Percentiles rank a stretch among this genome's conserved stretches.
Conservation (phyloP, 2,888 invertebrate species). For the Cheilosia vulpina region DNA sequence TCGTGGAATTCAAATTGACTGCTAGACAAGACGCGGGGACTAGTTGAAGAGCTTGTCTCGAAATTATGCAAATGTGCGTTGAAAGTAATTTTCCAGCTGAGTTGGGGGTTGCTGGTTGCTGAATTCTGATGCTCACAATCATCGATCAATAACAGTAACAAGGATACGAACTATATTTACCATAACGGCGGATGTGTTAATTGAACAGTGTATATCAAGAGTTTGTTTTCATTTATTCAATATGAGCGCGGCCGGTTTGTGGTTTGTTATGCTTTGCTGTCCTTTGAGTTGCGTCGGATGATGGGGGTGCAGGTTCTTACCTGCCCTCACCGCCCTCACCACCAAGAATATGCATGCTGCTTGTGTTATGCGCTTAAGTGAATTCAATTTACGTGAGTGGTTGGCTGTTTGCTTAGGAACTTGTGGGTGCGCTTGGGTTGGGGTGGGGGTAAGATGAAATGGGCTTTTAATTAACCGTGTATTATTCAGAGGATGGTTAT, state of each 20-base stretch:
- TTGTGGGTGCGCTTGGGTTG: slow-evolving; percentile 39
- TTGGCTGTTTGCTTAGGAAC: slow-evolving; percentile 54
- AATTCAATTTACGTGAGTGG: slow-evolving; percentile 74
- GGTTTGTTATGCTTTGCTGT: slow-evolving; percentile 23
- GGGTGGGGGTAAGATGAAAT: slow-evolving; percentile 48
- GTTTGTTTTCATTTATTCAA: slow-evolving; percentile 49
- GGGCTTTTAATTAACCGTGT: slow-evolving; percentile 67
- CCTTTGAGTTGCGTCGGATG: slow-evolving; percentile 1
- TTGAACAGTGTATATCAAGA: slow-evolving; percentile 50
- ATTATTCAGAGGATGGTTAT: slow-evolving; percentile 40
- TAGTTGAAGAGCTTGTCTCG: slow-evolving; percentile 5
- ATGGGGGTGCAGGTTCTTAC: slow-evolving; percentile 8
- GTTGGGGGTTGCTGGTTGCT: slow-evolving; percentile 17
- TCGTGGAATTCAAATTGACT: slow-evolving; percentile 42
- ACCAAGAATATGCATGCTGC: slow-evolving; percentile 40
- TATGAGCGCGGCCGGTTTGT: slow-evolving; percentile 23
- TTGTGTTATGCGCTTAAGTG: slow-evolving; percentile 61
- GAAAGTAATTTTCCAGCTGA: slow-evolving; percentile 39
- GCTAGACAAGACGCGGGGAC: slow-evolving; percentile 3
- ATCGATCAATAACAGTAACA: slow-evolving; percentile 32
- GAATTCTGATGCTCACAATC: slow-evolving; percentile 8
- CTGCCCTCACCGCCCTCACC: too few relatives aligned
- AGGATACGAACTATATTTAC: slow-evolving; percentile 13
- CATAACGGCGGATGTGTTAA: slow-evolving; percentile 56
- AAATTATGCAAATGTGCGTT: slow-evolving; percentile 56